Evolutionary conservation across 2,888 invertebrate species (phyloP), one percentile per base, ranked within the genome.

Genomic region (Cylindroiulus punctatus): DNA sequence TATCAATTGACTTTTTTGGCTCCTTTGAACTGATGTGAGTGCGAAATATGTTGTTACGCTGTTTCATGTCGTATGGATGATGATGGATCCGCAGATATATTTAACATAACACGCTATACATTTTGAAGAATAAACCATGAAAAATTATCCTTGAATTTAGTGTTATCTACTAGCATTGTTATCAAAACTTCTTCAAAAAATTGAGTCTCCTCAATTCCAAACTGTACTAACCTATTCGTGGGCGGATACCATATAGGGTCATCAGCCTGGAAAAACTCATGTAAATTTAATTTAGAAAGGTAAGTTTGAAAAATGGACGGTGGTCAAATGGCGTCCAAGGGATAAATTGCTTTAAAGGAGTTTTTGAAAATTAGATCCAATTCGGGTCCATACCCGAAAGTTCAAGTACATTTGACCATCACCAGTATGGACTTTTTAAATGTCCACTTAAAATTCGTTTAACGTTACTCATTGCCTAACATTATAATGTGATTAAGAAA

Each of bases 81-180:
- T n/a, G n/a, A n/a, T n/a, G n/a, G 76, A 76, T 76, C 14, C 76
- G 30, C 76, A 76, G 76, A 76, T 76, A 76, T 76, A 76, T 76
- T 76, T 76, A 76, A 76, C 76, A 30, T 76, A 76, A 76, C 76
- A 76, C 76, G 65, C 65, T 65, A 65, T 65, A 65, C 65, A 65
- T 76, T 76, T 76, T 76, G 76, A 76, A 30, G 76, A 76, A 76
- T 76, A 76, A 76, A 76, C 26, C 14, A 26, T 76, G 17, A 1
- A 76, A 76, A 76, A 76, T 76, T 30, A 76, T 30, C 10, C 30
- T 2, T 76, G 76, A 76, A 26, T 30, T 76, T 30, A 26, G 26
- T 76, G 76, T 76, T 30, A 30, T 76, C 26, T 65, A 2, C n/a
- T 17, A 22, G 19, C 3, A 8, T 57, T 57, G 57, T 5, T 57